phyloP scores from a whole-genome alignment of 2,113 vertebrate species.

The Arizona elegans region DNA sequence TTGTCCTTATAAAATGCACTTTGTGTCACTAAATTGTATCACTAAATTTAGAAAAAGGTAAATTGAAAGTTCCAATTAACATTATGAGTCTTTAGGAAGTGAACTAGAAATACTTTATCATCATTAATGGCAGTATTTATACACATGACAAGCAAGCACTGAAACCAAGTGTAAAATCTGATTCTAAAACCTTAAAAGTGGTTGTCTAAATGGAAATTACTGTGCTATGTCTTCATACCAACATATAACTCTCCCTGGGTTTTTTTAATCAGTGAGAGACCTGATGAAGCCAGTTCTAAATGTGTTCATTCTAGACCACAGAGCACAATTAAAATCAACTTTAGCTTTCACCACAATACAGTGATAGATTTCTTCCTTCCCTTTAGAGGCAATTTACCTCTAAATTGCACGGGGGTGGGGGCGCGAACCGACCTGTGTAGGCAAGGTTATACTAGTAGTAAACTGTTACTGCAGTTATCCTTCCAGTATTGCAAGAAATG shows the following conservation, averaged over 20 bases:
- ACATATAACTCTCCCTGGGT: background rate
- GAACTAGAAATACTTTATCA: background rate
- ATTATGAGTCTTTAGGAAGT: background rate
- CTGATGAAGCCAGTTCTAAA: background rate
- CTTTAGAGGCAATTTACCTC: background rate
- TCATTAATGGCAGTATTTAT: background rate
- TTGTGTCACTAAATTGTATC: background rate
- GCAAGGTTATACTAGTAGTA: background rate
- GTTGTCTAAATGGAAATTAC: background rate
- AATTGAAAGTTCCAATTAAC: background rate
- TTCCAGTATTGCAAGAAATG: background rate
- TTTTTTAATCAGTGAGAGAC: background rate
- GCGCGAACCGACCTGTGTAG: background rate
- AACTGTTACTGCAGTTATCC: background rate
- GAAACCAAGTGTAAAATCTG: background rate
- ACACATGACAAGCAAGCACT: background rate
- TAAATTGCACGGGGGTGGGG: background rate
- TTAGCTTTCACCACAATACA: conserved; percentile 3
- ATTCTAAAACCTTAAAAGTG: background rate
- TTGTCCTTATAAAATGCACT: background rate
- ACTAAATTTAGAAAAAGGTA: background rate
- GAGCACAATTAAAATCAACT: conserved; percentile 13
- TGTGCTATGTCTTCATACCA: background rate
- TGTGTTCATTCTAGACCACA: conserved; percentile 6
- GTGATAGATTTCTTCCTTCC: background rate